Percentiles rank a stretch among this genome's conserved stretches.
These are phyloP conservation scores for Panurus biarmicus DNA, from an alignment of 2,113 vertebrate genomes.

Conservation along the genomic window DNA sequence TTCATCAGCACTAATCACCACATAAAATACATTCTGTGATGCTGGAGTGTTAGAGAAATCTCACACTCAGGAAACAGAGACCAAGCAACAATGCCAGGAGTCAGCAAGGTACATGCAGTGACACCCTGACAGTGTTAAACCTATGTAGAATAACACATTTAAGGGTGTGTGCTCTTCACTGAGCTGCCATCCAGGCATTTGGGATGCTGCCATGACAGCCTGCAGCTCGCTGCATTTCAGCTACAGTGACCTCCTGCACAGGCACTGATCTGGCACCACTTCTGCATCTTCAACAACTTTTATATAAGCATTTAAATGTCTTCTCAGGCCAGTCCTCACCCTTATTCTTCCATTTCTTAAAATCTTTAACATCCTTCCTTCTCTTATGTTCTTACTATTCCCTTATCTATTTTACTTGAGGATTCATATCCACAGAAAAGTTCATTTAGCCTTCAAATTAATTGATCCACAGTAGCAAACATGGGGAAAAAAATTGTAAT, in stretches of 20 bases:
- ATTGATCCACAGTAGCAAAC: neutral
- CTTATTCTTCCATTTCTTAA: neutral
- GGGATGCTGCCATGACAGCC: neutral
- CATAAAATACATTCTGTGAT: neutral
- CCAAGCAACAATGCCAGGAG: neutral
- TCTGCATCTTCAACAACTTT: neutral
- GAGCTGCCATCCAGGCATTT: neutral
- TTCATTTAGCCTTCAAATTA: neutral
- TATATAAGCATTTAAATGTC: neutral
- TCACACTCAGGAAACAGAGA: neutral
- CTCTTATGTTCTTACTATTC: neutral
- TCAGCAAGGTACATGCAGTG: neutral
- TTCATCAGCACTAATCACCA: neutral
- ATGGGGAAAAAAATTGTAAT: fast-evolving
- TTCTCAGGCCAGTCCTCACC: neutral
- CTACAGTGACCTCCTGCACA: neutral
- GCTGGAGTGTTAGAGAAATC: neutral
- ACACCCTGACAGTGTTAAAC: neutral
- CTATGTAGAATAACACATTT: neutral
- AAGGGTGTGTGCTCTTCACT: neutral
- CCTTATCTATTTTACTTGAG: neutral
- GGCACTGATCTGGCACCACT: neutral
- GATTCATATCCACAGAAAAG: neutral
- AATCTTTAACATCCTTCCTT: neutral
- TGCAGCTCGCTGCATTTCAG: neutral